phyloP scores from a whole-genome alignment of 2,797 vertebrate genomes.

The Pyrocephalus nanus region DNA sequence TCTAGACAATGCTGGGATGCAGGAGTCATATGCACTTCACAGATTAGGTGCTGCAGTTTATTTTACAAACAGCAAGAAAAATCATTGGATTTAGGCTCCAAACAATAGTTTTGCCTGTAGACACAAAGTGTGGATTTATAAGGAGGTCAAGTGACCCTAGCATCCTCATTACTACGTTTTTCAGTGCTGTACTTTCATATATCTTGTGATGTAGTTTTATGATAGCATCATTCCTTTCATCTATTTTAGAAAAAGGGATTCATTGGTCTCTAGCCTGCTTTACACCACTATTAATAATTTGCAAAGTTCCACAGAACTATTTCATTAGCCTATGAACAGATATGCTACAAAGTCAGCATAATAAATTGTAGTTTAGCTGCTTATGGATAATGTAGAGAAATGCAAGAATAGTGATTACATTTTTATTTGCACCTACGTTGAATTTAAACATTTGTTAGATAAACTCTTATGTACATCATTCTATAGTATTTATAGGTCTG shows the following conservation, averaged over 20 bases:
- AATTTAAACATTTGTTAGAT: neutral
- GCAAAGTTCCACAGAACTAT: neutral
- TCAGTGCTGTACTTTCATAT: neutral
- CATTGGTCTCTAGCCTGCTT: neutral
- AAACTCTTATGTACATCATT: neutral
- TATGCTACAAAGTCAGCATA: neutral
- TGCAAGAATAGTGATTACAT: neutral
- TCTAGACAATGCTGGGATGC: neutral
- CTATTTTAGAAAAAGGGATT: neutral
- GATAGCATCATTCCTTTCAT: neutral
- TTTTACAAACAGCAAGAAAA: neutral
- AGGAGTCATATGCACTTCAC: neutral
- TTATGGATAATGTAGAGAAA: neutral
- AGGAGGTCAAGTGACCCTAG: neutral
- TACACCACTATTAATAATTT: neutral
- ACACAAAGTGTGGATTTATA: neutral
- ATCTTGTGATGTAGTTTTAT: neutral
- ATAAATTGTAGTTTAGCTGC: neutral
- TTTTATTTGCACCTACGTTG: neutral
- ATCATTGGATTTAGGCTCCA: neutral
- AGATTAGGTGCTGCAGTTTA: neutral
- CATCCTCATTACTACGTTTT: neutral
- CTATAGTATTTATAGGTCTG: neutral
- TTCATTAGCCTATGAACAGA: neutral
- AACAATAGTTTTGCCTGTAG: accelerated